A percentile compares a stretch with the other conserved stretches of the same genome.
These are phyloP conservation scores for Dioctria linearis DNA, from an alignment of 2,888 invertebrate species.

Conservation along the genomic window DNA sequence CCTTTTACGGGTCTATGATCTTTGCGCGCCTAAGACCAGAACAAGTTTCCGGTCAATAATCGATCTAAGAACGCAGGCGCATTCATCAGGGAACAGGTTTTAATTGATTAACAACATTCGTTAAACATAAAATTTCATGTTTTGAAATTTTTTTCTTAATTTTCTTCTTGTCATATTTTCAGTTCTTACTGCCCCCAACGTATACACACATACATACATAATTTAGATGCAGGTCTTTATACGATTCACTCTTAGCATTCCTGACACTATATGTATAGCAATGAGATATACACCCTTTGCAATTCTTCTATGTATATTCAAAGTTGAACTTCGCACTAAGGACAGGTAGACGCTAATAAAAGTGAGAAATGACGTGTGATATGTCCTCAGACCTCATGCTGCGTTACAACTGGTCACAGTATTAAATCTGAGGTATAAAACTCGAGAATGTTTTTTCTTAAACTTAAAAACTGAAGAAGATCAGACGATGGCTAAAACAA, in stretches of 20 bases:
- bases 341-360: conserved; percentile 45
- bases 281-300: background rate
- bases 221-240: no score
- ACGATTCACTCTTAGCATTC: background rate
- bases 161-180: conserved; percentile 56
- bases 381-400: conserved; percentile 58
- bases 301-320: background rate
- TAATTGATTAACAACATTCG: conserved; percentile 59
- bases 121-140: conserved; percentile 58
- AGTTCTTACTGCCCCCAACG: conserved; percentile 25
- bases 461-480: conserved; percentile 26
- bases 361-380: conserved; percentile 59
- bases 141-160: conserved; percentile 55
- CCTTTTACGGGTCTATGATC: no score
- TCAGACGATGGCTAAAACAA: conserved; percentile 16
- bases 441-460: background rate
- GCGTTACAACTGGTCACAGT: conserved; percentile 48
- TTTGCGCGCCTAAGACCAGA: background rate
- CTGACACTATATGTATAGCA: conserved; percentile 2
- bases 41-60: conserved; percentile 48
- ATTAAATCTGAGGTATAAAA: conserved; percentile 27
- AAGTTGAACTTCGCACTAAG: conserved; percentile 37
- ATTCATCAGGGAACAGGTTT: conserved; percentile 59
- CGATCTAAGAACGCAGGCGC: conserved; percentile 55
- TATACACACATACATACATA: no score